phyloP scores from a whole-genome alignment of 2,888 invertebrate species.

The Sthenelais limicola region DNA sequence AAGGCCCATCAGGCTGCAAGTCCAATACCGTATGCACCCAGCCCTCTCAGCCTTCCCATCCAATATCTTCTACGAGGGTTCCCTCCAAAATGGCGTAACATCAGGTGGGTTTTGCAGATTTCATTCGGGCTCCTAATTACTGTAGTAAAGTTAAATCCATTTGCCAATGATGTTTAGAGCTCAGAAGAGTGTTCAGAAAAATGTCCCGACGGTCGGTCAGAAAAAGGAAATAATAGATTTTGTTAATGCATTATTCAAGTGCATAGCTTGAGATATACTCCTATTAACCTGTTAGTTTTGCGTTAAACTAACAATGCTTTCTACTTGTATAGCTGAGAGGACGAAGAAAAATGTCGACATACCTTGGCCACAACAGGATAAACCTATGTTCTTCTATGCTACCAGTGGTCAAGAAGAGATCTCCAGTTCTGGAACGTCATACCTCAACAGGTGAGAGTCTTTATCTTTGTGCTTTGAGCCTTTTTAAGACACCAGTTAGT shows the following conservation, averaged over 20 bases:
- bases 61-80: constrained; percentile 99
- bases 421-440: constrained; percentile 98
- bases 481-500: too few species aligned
- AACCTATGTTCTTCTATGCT: constrained; percentile 99
- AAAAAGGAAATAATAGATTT: too few species aligned
- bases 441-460: constrained; percentile 81
- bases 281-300: too few species aligned
- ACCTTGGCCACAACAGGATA: constrained; percentile 94
- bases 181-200: too few species aligned
- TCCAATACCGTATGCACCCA: constrained; percentile 99
- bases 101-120: constrained; percentile 78
- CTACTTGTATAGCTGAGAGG: constrained; percentile 83
- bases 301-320: too few species aligned
- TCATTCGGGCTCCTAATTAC: too few species aligned
- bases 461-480: background rate
- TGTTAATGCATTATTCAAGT: too few species aligned
- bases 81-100: constrained; percentile 98
- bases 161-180: too few species aligned
- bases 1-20: constrained; percentile 93
- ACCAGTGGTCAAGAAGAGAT: constrained; percentile 98
- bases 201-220: too few species aligned
- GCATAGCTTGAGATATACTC: too few species aligned
- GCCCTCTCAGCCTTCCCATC: constrained; percentile 97
- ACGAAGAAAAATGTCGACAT: constrained; percentile 90
- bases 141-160: too few species aligned